A percentile compares a stretch with the other conserved stretches of the same genome.
phyloP scores from a whole-genome alignment of 1,140 invertebrate species.

The Heliconius hewitsoni region DNA sequence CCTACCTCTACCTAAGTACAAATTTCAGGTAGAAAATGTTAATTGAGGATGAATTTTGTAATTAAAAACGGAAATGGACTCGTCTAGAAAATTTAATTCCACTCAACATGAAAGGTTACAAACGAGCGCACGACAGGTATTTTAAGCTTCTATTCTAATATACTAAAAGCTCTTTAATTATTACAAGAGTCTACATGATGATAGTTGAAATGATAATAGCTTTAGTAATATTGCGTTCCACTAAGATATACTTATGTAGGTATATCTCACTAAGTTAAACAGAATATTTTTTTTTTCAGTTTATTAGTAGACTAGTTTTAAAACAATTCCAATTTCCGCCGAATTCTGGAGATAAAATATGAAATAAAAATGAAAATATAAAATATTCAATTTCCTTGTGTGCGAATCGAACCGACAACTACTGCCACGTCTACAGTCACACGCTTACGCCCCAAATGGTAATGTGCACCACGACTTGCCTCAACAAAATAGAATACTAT shows the following conservation, averaged over 20 bases:
- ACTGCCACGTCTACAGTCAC: too few species aligned
- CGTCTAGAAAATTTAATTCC: neutral
- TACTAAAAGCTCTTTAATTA: constrained; percentile 12
- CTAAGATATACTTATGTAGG: neutral
- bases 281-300: too few species aligned
- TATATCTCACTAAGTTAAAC: neutral
- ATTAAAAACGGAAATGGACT: constrained; percentile 10
- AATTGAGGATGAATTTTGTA: constrained; percentile 4
- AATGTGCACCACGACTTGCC: too few species aligned
- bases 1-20: neutral
- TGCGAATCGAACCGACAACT: too few species aligned
- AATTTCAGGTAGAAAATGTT: constrained; percentile 8
- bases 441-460: too few species aligned
- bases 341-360: too few species aligned
- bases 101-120: neutral
- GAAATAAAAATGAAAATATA: too few species aligned
- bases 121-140: constrained; percentile 8
- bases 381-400: too few species aligned
- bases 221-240: neutral
- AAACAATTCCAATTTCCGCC: too few species aligned
- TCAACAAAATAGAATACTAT: neutral
- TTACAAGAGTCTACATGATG: constrained; percentile 1
- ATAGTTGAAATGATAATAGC: too few species aligned
- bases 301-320: too few species aligned
- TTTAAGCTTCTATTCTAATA: constrained; percentile 13